These are phyloP conservation scores for cattle (Bos taurus) DNA, from an alignment of 2,113 vertebrate species.

Conservation along the genomic window ARS-UCD2.0 NC_037351.1:6045001-6045500, in stretches of 20 bases:
- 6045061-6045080: neutral
- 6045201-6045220: neutral
- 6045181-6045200: neutral
- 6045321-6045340: neutral
- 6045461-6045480: neutral
- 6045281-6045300: neutral
- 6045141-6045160: neutral
- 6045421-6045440: neutral
- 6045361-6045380: neutral
- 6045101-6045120: neutral
- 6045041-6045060: neutral
- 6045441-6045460: neutral
- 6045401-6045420: neutral
- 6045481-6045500: neutral
- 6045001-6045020: neutral
- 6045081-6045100: neutral
- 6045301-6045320: neutral
- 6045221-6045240: neutral
- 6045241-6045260: neutral
- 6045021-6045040: neutral
- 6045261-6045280: neutral
- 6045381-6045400: neutral
- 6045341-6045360: slow-evolving; percentile 29
- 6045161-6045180: neutral
- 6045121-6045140: neutral